Base-by-base conservation (phyloP, 2,113 vertebrate species). In the Engraulis encrasicolus region DNA sequence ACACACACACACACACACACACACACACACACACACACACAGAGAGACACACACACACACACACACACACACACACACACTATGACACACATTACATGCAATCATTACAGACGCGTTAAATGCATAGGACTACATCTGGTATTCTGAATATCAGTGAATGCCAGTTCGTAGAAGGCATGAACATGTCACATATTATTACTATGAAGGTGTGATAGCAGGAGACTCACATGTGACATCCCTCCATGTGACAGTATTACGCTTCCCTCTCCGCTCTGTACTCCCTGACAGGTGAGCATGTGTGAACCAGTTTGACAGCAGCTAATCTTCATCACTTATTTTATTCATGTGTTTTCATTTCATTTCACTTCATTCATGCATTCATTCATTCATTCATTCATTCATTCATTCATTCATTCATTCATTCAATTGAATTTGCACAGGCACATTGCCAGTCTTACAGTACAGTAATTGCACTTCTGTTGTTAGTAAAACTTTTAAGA, bases 21-120 rank as follows among this genome's bases (percentile, higher is more conserved):
- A 58, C 54, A 58, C 54, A 58, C 54, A 58, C 54, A 58, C 20
- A 58, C 54, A 58, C 54, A 58, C 19, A 58, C 54, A 58, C 54
- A 58, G 6, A 20, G 6, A 58, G 19, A 58, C 54, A n/a, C 6
- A 1, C 19, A 58, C 54, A 58, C 54, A 58, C n/a, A n/a, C n/a
- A n/a, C n/a, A n/a, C n/a, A n/a, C n/a, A n/a, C n/a, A n/a, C 54
- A 58, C 54, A n/a, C 6, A 7, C 54, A 58, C 23, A 7, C 6
- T 58, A n/a, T n/a, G n/a, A n/a, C n/a, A n/a, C n/a, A n/a, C n/a
- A n/a, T n/a, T n/a, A n/a, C n/a, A n/a, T n/a, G n/a, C n/a, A n/a
- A 45, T 45, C 3, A 58, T 58, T 19, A 58, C 19, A 20, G 54
- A 19, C 23, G 54, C 23, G 54, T 6, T 19, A 58, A 7, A 58